Conservation (phyloP, 2,797 vertebrate species). For the Tauraco hartlaubi region DNA sequence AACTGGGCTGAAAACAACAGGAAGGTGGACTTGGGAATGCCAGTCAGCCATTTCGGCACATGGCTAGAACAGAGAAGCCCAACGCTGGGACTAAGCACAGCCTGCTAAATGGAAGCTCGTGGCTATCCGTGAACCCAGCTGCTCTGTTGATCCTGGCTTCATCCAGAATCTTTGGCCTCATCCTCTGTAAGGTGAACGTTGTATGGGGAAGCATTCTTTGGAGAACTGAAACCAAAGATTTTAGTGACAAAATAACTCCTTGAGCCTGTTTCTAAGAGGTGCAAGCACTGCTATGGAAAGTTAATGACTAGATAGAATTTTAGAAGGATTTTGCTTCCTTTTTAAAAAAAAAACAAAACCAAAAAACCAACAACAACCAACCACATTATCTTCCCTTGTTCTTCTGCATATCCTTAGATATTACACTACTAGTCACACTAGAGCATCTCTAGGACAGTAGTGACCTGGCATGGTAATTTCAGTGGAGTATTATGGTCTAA, state of each 20-base stretch:
- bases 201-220: neutral
- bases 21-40: slow-evolving; percentile 2
- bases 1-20: slow-evolving; percentile 22
- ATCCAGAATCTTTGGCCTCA: neutral
- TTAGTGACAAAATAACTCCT: neutral
- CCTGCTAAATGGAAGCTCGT: neutral
- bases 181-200: neutral
- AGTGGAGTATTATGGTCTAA: neutral
- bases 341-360: neutral
- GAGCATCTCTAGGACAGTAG: neutral
- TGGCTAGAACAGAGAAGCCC: neutral
- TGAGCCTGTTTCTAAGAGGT: neutral
- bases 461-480: neutral
- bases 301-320: neutral
- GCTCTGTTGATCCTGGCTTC: neutral
- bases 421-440: neutral
- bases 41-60: neutral
- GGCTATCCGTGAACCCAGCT: neutral
- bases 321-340: neutral
- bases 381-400: neutral
- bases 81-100: neutral
- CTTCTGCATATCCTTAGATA: neutral
- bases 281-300: neutral
- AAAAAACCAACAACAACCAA: too few relatives aligned
- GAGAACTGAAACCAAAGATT: neutral